Conservation (phyloP, 64 coral and sea anemone genomes). For the Actinia tenebrosa region DNA sequence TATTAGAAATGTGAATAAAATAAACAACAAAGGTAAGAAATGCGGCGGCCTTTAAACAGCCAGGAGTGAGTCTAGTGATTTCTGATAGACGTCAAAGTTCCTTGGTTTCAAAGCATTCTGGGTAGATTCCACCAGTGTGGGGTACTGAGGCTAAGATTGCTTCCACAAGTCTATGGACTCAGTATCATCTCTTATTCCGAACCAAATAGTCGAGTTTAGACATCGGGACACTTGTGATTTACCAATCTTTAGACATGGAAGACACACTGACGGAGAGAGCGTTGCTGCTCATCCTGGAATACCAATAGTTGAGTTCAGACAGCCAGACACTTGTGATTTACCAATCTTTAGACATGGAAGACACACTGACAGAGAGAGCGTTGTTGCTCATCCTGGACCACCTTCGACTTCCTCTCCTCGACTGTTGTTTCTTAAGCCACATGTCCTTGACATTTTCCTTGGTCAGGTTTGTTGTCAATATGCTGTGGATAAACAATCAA, state of each 20-base stretch:
- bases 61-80: no score
- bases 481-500: background rate
- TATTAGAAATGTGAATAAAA: no score
- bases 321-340: background rate
- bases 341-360: background rate
- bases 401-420: constrained; percentile 2
- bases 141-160: no score
- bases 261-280: background rate
- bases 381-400: background rate
- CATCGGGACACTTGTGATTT: background rate
- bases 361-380: background rate
- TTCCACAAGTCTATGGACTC: no score
- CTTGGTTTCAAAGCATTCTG: no score
- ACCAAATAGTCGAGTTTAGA: no score
- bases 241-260: background rate
- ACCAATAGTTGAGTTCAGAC: background rate
- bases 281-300: background rate
- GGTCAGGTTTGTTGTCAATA: background rate
- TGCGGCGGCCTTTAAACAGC: no score
- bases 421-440: background rate
- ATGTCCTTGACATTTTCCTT: constrained; percentile 6
- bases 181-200: no score
- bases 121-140: no score
- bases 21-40: no score
- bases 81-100: no score